A percentile compares a stretch with the other conserved stretches of the same genome.
Conservation (phyloP, 2,888 invertebrate genomes). For the Drosophila cyrtoloma region DNA sequence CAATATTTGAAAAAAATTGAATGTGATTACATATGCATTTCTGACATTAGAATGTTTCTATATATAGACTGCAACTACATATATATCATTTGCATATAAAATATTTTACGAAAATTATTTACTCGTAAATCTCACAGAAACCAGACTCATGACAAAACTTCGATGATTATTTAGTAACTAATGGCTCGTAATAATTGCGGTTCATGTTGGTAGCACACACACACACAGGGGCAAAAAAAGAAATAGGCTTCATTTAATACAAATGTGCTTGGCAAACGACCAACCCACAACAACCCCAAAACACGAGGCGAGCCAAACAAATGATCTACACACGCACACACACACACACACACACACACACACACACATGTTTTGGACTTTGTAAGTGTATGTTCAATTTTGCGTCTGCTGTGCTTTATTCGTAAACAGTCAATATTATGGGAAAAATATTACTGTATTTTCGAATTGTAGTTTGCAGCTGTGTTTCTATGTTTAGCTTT, state of each 20-base stretch:
- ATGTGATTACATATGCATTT: neutral
- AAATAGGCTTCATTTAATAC: constrained; percentile 79
- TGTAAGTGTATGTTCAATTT: constrained; percentile 27
- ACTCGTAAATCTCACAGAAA: constrained; percentile 11
- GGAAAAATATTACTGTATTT: constrained; percentile 54
- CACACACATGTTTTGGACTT: neutral
- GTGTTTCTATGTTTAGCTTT: constrained; percentile 13
- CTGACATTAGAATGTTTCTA: neutral
- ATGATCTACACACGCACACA: constrained; percentile 45
- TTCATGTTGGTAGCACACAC: constrained; percentile 51
- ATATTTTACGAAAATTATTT: constrained; percentile 26
- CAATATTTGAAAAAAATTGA: neutral
- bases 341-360: neutral
- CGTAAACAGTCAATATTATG: constrained; percentile 8
- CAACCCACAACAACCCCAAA: constrained; percentile 41
- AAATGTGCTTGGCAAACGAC: constrained; percentile 64
- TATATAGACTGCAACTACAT: neutral
- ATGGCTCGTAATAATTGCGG: constrained; percentile 69
- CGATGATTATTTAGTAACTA: constrained; percentile 52
- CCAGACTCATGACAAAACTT: constrained; percentile 9
- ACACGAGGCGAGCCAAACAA: constrained; percentile 45
- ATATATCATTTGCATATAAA: neutral
- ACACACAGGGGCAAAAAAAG: constrained; percentile 1
- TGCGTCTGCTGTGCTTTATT: constrained; percentile 22
- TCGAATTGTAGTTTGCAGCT: constrained; percentile 13